Evolutionary conservation across 2,888 invertebrate species (phyloP).

Genomic region (Drosophila anceps): DNA sequence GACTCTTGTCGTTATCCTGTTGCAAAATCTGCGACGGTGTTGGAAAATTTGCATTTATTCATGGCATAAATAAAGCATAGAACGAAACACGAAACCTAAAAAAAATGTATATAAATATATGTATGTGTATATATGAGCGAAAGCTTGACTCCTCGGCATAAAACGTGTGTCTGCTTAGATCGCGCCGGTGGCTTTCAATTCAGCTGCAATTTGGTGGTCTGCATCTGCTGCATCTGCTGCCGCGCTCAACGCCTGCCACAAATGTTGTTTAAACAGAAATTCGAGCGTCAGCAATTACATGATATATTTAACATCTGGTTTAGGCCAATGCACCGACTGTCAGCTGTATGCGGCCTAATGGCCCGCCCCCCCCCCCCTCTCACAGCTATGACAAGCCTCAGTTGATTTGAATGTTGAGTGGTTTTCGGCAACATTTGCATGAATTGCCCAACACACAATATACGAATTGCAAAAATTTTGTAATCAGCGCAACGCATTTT

Average conservation of each 20-base stretch:
- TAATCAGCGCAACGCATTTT: constrained; percentile 20
- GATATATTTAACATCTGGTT: constrained; percentile 53
- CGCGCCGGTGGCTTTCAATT: constrained; percentile 6
- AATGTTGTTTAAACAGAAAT: constrained; percentile 51
- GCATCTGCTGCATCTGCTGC: constrained; percentile 48
- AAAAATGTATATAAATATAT: constrained; percentile 8
- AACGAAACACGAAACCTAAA: constrained; percentile 26
- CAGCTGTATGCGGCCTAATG: constrained; percentile 45
- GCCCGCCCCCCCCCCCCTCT: not conserved
- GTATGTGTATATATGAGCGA: not conserved
- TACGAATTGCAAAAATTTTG: constrained; percentile 9
- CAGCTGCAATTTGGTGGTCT: constrained; percentile 28
- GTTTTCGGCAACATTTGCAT: constrained; percentile 42
- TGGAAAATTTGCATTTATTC: constrained; percentile 75
- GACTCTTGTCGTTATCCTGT: constrained; percentile 58
- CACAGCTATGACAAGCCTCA: constrained; percentile 6
- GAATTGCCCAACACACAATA: constrained; percentile 16
- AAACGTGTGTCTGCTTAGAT: constrained; percentile 8
- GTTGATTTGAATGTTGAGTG: constrained; percentile 30
- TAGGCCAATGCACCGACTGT: constrained; percentile 9
- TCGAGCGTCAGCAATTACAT: constrained; percentile 50
- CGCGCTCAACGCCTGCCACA: constrained; percentile 43
- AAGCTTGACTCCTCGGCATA: constrained; percentile 1
- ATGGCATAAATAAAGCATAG: constrained; percentile 73
- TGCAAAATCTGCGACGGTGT: constrained; percentile 73